Evolutionary conservation across 2,888 invertebrate species (phyloP).

Genomic region (Blastobasis adustella): DNA sequence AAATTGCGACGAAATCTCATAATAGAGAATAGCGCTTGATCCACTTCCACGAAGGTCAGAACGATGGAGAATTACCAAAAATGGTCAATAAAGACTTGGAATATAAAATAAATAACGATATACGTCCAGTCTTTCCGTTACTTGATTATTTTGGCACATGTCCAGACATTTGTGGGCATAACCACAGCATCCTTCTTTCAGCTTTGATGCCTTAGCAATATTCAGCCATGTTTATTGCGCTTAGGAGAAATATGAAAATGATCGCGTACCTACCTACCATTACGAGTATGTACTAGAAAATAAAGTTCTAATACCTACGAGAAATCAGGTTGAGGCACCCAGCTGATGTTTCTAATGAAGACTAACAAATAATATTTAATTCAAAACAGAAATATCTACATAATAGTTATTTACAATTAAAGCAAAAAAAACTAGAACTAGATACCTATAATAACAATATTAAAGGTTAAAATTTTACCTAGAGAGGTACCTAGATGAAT

Average conservation of each 20-base stretch:
- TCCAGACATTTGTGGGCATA: conserved; percentile 43
- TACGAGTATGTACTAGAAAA: too few species aligned
- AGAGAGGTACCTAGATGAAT: too few species aligned
- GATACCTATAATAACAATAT: too few species aligned
- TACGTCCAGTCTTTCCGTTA: conserved; percentile 40
- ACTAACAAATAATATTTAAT: too few species aligned
- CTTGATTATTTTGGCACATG: conserved; percentile 58
- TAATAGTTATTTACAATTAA: too few species aligned
- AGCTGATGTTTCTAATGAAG: too few species aligned
- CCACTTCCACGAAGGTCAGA: conserved; percentile 41
- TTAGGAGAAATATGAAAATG: conserved; percentile 20
- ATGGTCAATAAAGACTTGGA: conserved; percentile 41
- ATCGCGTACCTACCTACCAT: conserved; percentile 11
- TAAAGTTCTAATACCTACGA: too few species aligned
- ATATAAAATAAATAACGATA: conserved; percentile 48
- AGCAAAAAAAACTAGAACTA: too few species aligned
- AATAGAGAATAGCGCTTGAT: conserved; percentile 13
- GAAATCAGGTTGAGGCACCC: too few species aligned
- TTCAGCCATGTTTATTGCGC: conserved; percentile 29
- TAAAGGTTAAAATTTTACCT: too few species aligned
- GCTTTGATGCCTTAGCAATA: conserved; percentile 33
- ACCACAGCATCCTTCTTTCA: conserved; percentile 33
- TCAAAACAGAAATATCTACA: too few species aligned
- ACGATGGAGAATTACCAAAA: conserved; percentile 31
- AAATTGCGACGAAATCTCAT: background rate